A percentile compares a stretch with the other conserved stretches of the same genome.
Evolutionary conservation across 2,888 invertebrate genomes (phyloP).

Genomic region (Archips xylosteana): DNA sequence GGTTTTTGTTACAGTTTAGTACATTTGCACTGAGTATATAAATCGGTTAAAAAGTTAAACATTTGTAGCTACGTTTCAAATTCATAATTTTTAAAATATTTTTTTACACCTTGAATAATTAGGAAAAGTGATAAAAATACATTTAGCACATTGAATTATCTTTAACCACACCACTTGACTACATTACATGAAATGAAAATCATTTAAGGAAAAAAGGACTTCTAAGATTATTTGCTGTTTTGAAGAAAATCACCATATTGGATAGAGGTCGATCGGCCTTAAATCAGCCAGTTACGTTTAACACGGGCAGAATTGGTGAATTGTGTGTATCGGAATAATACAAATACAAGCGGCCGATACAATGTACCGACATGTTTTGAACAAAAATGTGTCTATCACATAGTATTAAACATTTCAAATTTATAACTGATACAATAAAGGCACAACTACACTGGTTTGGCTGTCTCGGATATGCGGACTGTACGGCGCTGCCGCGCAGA

Average conservation of each 20-base stretch:
- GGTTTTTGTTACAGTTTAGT: slow-evolving; percentile 2
- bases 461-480: background rate
- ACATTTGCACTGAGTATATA: background rate
- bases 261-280: no score
- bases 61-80: background rate
- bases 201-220: background rate
- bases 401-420: background rate
- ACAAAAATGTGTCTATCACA: no score
- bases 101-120: background rate
- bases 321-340: no score
- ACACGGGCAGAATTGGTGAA: no score
- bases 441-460: background rate
- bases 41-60: background rate
- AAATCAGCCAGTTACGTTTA: no score
- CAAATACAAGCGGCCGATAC: no score
- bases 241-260: no score
- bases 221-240: no score
- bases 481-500: no score
- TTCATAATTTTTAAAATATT: background rate
- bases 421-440: background rate
- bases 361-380: no score
- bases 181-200: background rate
- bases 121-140: background rate
- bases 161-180: background rate
- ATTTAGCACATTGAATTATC: slow-evolving; percentile 13